These are phyloP conservation scores for Biston stratarius DNA, from an alignment of 2,888 invertebrate species.

Conservation along the genomic window DNA sequence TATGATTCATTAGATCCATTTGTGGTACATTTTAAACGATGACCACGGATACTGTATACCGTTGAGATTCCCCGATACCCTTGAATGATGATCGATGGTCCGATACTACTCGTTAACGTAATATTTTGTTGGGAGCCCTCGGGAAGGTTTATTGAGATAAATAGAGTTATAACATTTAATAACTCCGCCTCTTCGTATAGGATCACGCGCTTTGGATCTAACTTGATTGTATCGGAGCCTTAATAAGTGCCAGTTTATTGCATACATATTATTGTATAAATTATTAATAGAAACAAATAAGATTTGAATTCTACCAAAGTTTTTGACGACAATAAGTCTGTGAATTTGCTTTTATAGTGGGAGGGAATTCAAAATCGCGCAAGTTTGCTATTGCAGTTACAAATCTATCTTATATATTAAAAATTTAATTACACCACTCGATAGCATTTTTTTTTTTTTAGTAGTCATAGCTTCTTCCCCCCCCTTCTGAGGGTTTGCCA, in stretches of 20 bases:
- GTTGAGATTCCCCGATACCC: conserved; percentile 40
- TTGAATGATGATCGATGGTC: conserved; percentile 53
- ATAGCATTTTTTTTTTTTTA: no score
- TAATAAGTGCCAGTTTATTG: not conserved
- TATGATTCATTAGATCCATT: not conserved
- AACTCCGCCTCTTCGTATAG: conserved; percentile 18
- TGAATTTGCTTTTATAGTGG: no score
- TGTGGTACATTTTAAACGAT: conserved; percentile 37
- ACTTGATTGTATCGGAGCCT: not conserved
- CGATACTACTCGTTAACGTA: conserved; percentile 42
- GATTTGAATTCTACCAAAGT: no score
- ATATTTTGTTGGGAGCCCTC: conserved; percentile 34
- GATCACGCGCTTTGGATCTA: conserved; percentile 4
- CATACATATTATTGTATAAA: no score
- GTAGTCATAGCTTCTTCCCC: no score
- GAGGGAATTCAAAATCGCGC: no score
- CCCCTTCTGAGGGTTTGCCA: no score
- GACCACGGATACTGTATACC: conserved; percentile 47
- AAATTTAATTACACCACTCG: no score
- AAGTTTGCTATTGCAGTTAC: no score
- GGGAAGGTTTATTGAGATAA: conserved; percentile 33
- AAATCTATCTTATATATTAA: no score
- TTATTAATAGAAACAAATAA: no score
- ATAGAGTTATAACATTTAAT: conserved; percentile 33
- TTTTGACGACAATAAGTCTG: no score